Percentiles rank a stretch among this genome's conserved stretches.
Evolutionary conservation across 2,113 vertebrate species (phyloP).

Genomic region (Sceloporus tristichus): DNA sequence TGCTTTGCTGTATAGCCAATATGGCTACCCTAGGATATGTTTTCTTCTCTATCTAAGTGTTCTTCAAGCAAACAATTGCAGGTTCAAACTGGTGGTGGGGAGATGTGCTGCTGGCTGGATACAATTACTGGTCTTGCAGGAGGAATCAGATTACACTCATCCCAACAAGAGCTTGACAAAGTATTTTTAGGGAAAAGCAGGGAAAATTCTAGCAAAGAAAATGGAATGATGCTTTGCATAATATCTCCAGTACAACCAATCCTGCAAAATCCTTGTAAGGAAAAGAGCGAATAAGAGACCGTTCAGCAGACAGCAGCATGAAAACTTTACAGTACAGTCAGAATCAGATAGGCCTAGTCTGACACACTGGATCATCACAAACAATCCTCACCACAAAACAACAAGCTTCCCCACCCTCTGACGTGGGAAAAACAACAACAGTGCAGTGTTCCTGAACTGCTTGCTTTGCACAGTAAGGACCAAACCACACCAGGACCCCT

Average conservation of each 20-base stretch:
- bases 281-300: not conserved
- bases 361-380: not conserved
- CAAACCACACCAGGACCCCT: not conserved
- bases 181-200: not conserved
- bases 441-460: too few species aligned
- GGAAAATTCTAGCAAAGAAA: not conserved
- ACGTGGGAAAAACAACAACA: not conserved
- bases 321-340: not conserved
- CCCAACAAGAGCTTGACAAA: not conserved
- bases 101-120: not conserved
- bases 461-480: not conserved
- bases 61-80: not conserved
- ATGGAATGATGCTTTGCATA: not conserved
- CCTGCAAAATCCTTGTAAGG: constrained; percentile 4
- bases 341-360: not conserved
- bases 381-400: not conserved
- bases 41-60: not conserved
- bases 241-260: not conserved
- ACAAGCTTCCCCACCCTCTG: not conserved
- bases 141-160: not conserved
- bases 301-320: not conserved
- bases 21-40: too few species aligned
- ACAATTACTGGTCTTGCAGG: not conserved
- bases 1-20: too few species aligned
- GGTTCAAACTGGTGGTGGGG: not conserved